A percentile compares a stretch with the other conserved stretches of the same genome.
phyloP scores from a whole-genome alignment of 2,113 vertebrate genomes.

The Amphilophus citrinellus region DNA sequence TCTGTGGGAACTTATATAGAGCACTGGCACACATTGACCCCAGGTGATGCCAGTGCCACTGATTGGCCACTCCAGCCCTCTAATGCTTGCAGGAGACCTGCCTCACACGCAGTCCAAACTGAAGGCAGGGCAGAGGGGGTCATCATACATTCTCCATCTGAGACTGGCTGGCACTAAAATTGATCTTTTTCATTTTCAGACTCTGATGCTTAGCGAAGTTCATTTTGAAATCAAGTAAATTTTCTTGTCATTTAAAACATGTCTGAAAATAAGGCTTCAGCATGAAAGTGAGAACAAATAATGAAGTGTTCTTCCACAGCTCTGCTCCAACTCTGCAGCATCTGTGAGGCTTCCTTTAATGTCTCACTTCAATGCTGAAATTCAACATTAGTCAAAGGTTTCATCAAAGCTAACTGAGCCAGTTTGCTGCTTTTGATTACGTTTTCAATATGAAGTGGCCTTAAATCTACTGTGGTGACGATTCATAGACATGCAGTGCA shows the following conservation, averaged over 20 bases:
- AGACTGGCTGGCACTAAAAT: background rate
- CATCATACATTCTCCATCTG: accelerated
- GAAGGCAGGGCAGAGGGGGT: too few species aligned
- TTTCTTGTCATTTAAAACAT: background rate
- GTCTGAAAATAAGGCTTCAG: background rate
- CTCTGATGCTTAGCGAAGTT: background rate
- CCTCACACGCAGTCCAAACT: too few species aligned
- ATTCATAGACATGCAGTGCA: background rate
- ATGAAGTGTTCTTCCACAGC: background rate
- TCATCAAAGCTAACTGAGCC: background rate
- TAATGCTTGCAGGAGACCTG: too few species aligned
- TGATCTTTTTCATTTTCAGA: background rate
- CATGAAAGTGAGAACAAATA: background rate
- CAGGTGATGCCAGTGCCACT: too few species aligned
- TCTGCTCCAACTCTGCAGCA: background rate
- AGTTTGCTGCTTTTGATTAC: background rate
- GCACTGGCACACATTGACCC: too few species aligned
- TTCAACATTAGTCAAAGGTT: accelerated
- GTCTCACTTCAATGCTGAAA: background rate
- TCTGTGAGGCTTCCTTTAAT: accelerated
- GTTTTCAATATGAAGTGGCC: background rate
- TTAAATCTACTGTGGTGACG: background rate
- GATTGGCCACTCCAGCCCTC: too few species aligned
- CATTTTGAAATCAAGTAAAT: background rate
- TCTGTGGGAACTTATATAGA: too few species aligned